Evolutionary conservation across 1,140 invertebrate species (phyloP).

Genomic region (Euglossa dilemma): DNA sequence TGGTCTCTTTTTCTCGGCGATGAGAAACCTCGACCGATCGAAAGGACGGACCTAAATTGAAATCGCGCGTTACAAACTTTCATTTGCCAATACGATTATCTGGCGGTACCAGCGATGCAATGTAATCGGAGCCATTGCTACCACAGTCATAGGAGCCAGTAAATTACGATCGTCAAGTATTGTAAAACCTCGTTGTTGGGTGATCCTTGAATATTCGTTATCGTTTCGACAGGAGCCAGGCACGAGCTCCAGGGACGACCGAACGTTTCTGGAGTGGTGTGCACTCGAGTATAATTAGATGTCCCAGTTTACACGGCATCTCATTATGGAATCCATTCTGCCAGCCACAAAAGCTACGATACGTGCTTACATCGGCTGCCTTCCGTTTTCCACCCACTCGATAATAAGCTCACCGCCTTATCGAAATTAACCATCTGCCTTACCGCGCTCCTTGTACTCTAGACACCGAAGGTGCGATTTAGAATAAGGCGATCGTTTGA

Average conservation of each 20-base stretch:
- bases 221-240: constrained; percentile 51
- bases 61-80: neutral
- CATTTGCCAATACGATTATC: neutral
- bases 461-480: neutral
- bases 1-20: too few species aligned
- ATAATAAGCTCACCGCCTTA: constrained; percentile 61
- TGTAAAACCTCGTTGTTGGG: constrained; percentile 5
- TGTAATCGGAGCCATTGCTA: neutral
- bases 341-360: constrained; percentile 63
- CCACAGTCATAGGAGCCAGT: neutral
- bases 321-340: constrained; percentile 72
- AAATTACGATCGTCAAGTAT: constrained; percentile 26
- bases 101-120: neutral
- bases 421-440: constrained; percentile 54
- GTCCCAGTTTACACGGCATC: constrained; percentile 73
- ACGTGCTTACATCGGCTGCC: constrained; percentile 40
- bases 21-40: neutral
- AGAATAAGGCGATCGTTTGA: neutral
- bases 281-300: constrained; percentile 76
- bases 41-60: neutral
- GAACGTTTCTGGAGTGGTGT: constrained; percentile 61
- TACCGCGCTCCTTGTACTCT: neutral
- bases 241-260: constrained; percentile 57
- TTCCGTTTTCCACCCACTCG: constrained; percentile 54
- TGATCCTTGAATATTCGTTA: constrained; percentile 56